Evolutionary conservation across 2,888 invertebrate species (phyloP).

Genomic region (Brenthis ino): DNA sequence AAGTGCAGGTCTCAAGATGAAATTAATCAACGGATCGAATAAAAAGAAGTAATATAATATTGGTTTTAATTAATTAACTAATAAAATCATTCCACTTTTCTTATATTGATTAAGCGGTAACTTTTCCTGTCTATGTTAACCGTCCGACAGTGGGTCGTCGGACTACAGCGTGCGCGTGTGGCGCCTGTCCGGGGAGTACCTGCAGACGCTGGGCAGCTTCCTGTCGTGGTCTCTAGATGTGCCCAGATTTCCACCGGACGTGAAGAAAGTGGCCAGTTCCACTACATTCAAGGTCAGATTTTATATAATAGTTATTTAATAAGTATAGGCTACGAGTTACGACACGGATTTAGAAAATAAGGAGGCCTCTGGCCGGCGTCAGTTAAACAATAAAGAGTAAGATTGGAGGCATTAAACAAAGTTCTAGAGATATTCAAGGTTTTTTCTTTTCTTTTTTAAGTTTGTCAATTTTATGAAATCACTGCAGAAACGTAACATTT

Average conservation of each 20-base stretch:
- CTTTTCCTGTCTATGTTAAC: neutral
- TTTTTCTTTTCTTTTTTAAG: neutral
- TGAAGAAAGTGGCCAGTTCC: slow-evolving; percentile 87
- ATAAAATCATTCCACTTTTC: no score
- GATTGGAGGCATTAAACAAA: no score
- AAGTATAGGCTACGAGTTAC: no score
- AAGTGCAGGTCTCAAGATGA: neutral
- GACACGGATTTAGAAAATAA: no score
- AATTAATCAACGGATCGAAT: neutral
- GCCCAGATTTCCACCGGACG: slow-evolving; percentile 87
- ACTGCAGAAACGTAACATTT: no score
- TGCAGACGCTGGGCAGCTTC: slow-evolving; percentile 89
- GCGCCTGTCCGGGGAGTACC: slow-evolving; percentile 86
- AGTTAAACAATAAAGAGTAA: no score
- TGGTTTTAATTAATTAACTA: neutral
- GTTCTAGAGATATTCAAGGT: neutral
- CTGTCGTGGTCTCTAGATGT: slow-evolving; percentile 82
- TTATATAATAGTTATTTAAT: neutral
- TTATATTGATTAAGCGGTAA: no score
- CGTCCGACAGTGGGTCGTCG: slow-evolving; percentile 80
- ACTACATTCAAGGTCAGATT: slow-evolving; percentile 86
- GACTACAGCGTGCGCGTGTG: slow-evolving; percentile 89
- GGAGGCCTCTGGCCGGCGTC: no score
- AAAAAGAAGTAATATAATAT: neutral
- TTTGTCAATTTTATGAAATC: no score